A percentile compares a stretch with the other conserved stretches of the same genome.
phyloP scores from a whole-genome alignment of 2,797 vertebrate genomes.

The Leptoclinus maculatus region DNA sequence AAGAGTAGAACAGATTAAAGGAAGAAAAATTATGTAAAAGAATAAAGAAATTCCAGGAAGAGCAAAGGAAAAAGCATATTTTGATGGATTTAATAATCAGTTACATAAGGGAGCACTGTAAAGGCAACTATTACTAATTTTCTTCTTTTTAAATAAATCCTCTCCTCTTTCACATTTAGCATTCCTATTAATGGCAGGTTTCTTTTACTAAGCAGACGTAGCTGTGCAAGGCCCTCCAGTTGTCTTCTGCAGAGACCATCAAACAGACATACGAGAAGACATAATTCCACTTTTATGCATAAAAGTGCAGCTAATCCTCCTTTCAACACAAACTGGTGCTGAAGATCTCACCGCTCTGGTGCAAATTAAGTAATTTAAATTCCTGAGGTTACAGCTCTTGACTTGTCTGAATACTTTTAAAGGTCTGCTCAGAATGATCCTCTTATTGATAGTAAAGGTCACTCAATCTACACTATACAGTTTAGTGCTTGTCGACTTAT shows the following conservation, averaged over 20 bases:
- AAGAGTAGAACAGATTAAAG: background rate
- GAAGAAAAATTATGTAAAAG: background rate
- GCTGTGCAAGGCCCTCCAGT: slow-evolving; percentile 6
- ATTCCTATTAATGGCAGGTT: slow-evolving; percentile 23
- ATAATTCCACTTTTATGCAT: slow-evolving; percentile 24
- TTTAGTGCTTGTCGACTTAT: background rate
- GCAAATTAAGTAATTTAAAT: slow-evolving; percentile 2
- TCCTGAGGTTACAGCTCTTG: background rate
- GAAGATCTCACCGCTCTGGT: slow-evolving; percentile 6
- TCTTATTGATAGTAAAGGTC: background rate
- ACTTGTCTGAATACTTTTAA: background rate
- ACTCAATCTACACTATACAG: background rate
- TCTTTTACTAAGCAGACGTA: slow-evolving; percentile 18
- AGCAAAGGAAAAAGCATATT: background rate
- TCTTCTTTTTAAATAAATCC: slow-evolving; percentile 20
- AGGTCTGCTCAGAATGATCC: background rate
- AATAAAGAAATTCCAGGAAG: background rate
- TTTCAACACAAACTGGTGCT: slow-evolving; percentile 14
- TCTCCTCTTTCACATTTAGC: slow-evolving; percentile 2
- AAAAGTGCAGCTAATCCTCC: slow-evolving; percentile 39
- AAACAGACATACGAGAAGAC: slow-evolving; percentile 26
- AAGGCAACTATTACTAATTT: background rate
- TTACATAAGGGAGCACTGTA: background rate
- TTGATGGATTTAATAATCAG: background rate
- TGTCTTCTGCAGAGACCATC: slow-evolving; percentile 18